Evolutionary conservation across 2,113 vertebrate species (phyloP).

Genomic region (Coptodon rendalli): DNA sequence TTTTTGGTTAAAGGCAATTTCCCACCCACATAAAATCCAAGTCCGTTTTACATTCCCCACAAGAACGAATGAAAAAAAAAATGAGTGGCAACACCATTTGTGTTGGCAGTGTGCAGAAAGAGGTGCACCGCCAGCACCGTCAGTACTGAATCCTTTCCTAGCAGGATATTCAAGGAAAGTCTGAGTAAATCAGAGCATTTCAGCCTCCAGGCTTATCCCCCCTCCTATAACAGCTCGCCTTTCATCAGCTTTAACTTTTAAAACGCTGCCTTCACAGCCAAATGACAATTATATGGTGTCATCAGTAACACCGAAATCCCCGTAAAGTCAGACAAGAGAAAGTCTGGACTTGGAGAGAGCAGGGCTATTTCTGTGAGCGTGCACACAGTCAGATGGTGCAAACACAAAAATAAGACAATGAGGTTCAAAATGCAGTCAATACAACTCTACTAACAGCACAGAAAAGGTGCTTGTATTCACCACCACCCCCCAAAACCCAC

Average conservation of each 20-base stretch:
- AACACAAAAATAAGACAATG: background rate
- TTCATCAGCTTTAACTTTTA: constrained; percentile 34
- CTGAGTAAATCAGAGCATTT: constrained; percentile 28
- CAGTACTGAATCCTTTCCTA: constrained; percentile 5
- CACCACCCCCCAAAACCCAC: background rate
- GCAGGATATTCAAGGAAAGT: constrained; percentile 39
- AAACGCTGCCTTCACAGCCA: constrained; percentile 34
- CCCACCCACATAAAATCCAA: background rate
- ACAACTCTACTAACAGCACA: background rate
- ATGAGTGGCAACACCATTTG: constrained; percentile 62
- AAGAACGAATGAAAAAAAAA: background rate
- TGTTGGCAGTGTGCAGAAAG: constrained; percentile 48
- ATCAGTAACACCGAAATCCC: constrained; percentile 27
- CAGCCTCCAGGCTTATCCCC: background rate
- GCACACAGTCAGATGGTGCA: background rate
- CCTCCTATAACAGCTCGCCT: constrained; percentile 5
- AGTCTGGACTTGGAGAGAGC: background rate
- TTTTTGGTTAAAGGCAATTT: background rate
- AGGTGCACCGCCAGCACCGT: background rate
- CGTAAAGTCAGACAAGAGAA: background rate
- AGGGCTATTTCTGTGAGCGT: background rate
- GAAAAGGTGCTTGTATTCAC: background rate
- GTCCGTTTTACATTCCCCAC: background rate
- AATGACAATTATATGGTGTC: constrained; percentile 43
- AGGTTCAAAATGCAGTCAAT: background rate